phyloP scores from a whole-genome alignment of 1,140 invertebrate genomes.

The Hormaphis cornu region DNA sequence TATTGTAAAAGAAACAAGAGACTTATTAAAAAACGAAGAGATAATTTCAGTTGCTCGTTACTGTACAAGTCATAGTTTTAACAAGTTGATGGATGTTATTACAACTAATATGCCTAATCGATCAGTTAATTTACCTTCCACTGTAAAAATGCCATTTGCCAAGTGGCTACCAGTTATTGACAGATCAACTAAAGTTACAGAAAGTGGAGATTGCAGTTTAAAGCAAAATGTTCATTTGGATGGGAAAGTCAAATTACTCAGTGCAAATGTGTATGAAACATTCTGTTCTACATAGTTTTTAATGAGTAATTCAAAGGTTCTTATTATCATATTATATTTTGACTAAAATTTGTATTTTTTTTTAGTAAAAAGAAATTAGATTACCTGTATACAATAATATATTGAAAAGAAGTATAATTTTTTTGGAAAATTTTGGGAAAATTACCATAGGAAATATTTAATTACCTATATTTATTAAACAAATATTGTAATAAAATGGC shows the following conservation, averaged over 20 bases:
- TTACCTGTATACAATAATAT: too few relatives aligned
- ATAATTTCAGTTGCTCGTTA: conserved; percentile 24
- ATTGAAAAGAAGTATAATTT: too few relatives aligned
- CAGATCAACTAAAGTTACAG: conserved; percentile 6
- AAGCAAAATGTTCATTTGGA: conserved; percentile 17
- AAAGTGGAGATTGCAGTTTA: conserved; percentile 15
- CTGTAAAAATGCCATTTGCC: conserved; percentile 23
- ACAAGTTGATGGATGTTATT: conserved; percentile 13
- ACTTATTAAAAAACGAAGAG: conserved; percentile 15
- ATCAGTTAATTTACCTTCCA: conserved; percentile 2
- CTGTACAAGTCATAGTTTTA: conserved; percentile 13
- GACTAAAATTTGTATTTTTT: too few relatives aligned
- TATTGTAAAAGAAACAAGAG: conserved; percentile 12
- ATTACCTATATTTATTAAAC: too few relatives aligned
- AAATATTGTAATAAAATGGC: too few relatives aligned
- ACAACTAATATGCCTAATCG: conserved; percentile 18
- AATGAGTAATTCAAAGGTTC: background rate
- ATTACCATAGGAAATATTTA: too few relatives aligned
- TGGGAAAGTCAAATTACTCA: conserved; percentile 14
- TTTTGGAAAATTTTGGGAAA: too few relatives aligned
- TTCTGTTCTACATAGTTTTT: conserved; percentile 7
- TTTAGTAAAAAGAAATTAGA: too few relatives aligned
- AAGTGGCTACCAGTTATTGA: conserved; percentile 20
- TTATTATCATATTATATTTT: background rate
- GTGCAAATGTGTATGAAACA: conserved; percentile 19